These are phyloP conservation scores for Philotrypesis tridentata DNA, from an alignment of 1,140 invertebrate species.

Conservation along the genomic window DNA sequence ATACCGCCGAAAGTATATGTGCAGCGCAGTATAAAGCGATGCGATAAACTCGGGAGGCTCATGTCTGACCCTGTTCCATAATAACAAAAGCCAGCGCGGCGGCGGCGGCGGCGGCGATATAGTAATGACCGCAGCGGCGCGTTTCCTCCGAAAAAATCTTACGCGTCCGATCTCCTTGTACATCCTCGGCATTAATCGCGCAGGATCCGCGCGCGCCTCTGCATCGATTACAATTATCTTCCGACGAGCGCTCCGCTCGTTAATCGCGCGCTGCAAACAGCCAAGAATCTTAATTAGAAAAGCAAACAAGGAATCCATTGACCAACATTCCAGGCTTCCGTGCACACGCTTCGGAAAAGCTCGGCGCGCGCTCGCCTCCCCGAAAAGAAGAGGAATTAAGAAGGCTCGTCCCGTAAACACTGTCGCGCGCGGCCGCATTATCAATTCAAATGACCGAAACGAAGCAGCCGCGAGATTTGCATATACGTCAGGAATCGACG, in stretches of 20 bases:
- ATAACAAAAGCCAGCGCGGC: slow-evolving; percentile 14
- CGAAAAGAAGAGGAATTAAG: not conserved
- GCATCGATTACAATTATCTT: not conserved
- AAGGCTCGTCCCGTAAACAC: slow-evolving; percentile 29
- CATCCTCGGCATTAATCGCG: too few species aligned
- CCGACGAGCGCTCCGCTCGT: too few species aligned
- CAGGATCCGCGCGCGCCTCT: too few species aligned
- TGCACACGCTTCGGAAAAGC: not conserved
- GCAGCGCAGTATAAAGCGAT: not conserved
- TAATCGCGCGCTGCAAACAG: not conserved
- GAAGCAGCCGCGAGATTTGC: slow-evolving; percentile 36
- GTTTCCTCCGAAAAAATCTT: not conserved
- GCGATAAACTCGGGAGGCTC: not conserved
- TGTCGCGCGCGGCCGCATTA: slow-evolving; percentile 19
- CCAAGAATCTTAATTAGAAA: not conserved
- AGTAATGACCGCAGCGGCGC: too few species aligned
- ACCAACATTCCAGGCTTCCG: not conserved
- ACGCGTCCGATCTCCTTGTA: too few species aligned
- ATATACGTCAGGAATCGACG: slow-evolving; percentile 39
- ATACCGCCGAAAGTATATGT: not conserved
- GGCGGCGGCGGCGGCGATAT: too few species aligned
- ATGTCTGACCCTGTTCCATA: slow-evolving; percentile 42
- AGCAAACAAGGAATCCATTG: not conserved
- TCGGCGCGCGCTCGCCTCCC: not conserved
- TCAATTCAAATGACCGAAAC: slow-evolving; percentile 50